Conservation (phyloP, 2,113 vertebrate genomes). For the Pimephales promelas region DNA sequence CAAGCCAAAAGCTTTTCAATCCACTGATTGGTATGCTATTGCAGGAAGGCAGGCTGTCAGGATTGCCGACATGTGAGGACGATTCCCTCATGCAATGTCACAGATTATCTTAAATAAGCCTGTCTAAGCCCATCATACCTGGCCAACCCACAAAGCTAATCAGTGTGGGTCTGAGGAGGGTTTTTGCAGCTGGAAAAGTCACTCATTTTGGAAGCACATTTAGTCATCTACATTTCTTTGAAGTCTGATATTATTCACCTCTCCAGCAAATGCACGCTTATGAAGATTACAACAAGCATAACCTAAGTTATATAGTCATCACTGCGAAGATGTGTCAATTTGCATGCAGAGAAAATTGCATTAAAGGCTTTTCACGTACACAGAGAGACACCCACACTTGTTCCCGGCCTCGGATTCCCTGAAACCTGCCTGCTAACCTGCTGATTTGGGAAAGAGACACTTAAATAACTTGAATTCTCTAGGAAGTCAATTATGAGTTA, state of each 20-base stretch:
- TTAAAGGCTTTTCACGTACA: constrained; percentile 22
- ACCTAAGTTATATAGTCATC: constrained; percentile 14
- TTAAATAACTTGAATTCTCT: constrained; percentile 7
- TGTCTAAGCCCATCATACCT: constrained; percentile 49
- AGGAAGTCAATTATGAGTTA: constrained; percentile 36
- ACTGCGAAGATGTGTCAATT: background rate
- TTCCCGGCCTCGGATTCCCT: background rate
- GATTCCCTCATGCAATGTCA: constrained; percentile 33
- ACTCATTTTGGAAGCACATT: constrained; percentile 3
- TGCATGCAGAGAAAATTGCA: constrained; percentile 15
- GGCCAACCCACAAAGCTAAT: constrained; percentile 43
- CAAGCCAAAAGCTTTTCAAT: constrained; percentile 28
- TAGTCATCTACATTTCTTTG: constrained; percentile 39
- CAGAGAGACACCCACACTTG: constrained; percentile 10
- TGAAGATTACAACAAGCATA: constrained; percentile 46
- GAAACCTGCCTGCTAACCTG: constrained; percentile 20
- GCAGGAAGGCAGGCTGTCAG: background rate
- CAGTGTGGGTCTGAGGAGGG: background rate
- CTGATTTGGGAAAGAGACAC: constrained; percentile 17
- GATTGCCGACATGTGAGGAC: constrained; percentile 1
- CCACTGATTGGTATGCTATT: constrained; percentile 30
- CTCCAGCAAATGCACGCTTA: background rate
- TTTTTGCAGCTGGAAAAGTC: constrained; percentile 7
- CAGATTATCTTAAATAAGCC: constrained; percentile 44
- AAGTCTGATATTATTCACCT: constrained; percentile 37